Evolutionary conservation across 2,888 invertebrate species (phyloP).

Genomic region (Chymomyza procnemis): DNA sequence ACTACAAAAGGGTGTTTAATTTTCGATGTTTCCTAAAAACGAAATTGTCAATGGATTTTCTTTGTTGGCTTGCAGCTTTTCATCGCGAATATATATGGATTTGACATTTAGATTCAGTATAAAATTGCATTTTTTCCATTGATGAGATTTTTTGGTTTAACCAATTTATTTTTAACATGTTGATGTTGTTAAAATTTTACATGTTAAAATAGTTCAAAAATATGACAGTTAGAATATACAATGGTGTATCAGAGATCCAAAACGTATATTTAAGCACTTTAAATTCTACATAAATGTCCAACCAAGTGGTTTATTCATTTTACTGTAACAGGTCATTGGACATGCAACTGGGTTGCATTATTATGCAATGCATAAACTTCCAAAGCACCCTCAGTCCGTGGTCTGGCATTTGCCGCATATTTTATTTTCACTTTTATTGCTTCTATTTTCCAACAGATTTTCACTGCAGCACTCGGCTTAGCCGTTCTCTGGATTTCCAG

Average conservation of each 20-base stretch:
- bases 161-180: neutral
- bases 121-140: neutral
- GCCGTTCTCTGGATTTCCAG: neutral
- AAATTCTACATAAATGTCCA: no score
- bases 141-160: neutral
- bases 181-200: no score
- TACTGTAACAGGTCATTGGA: constrained; percentile 24
- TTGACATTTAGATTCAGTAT: neutral
- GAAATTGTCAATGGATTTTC: neutral
- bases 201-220: no score
- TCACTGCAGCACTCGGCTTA: neutral
- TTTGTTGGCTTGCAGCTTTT: neutral
- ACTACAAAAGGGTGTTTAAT: neutral
- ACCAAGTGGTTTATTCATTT: neutral
- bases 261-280: no score
- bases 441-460: constrained; percentile 48
- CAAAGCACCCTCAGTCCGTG: neutral
- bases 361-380: neutral
- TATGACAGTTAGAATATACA: no score
- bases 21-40: neutral
- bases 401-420: constrained; percentile 35
- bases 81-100: neutral
- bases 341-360: constrained; percentile 48
- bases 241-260: no score
- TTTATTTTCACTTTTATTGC: constrained; percentile 57